These are phyloP conservation scores for Calidris pygmaea DNA, from an alignment of 2,113 vertebrate species.

Conservation along the genomic window DNA sequence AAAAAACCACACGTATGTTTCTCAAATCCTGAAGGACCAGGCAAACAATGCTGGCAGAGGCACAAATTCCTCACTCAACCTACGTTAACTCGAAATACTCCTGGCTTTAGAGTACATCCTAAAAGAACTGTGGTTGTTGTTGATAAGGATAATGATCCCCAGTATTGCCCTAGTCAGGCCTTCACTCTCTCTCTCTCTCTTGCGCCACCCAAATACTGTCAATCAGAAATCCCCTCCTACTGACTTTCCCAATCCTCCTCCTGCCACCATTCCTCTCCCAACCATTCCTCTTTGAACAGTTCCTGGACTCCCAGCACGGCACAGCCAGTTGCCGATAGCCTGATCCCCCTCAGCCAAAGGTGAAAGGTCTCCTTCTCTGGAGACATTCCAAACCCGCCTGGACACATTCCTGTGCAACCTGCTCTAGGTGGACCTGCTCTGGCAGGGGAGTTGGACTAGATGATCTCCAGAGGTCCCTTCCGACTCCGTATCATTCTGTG, in stretches of 20 bases:
- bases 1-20: background rate
- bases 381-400: too few relatives aligned
- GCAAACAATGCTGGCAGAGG: background rate
- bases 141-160: background rate
- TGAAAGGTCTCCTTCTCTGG: too few relatives aligned
- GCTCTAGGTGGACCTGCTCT: too few relatives aligned
- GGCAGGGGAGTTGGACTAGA: too few relatives aligned
- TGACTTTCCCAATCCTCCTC: background rate
- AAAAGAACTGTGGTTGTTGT: background rate
- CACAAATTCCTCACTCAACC: background rate
- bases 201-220: background rate
- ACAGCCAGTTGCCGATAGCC: background rate
- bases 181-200: background rate
- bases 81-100: background rate
- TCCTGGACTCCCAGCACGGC: background rate
- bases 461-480: too few relatives aligned
- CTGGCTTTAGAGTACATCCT: background rate
- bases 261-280: background rate
- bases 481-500: too few relatives aligned
- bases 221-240: background rate
- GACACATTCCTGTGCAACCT: too few relatives aligned
- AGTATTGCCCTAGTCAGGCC: background rate
- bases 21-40: accelerated
- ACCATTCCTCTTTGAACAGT: background rate
- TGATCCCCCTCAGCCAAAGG: background rate